These are phyloP conservation scores for Alauda arvensis DNA, from an alignment of 2,797 vertebrate genomes.

Conservation along the genomic window DNA sequence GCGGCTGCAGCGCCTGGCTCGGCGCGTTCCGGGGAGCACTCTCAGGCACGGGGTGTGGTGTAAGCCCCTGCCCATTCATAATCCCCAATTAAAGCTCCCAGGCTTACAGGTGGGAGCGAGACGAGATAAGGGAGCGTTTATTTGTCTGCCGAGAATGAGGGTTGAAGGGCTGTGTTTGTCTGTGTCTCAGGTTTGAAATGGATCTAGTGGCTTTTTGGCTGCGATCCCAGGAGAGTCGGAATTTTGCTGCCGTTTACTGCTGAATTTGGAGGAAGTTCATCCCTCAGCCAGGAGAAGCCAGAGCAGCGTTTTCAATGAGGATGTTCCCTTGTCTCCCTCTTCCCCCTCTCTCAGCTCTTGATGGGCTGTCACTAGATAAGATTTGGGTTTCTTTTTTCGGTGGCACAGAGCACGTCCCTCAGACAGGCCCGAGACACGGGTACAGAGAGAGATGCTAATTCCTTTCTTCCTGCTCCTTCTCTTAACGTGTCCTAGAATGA, in stretches of 20 bases:
- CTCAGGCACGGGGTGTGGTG: neutral
- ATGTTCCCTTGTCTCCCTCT: neutral
- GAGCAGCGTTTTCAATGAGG: neutral
- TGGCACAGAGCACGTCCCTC: neutral
- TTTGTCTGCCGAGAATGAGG: neutral
- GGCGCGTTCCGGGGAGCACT: neutral
- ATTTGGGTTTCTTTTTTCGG: neutral
- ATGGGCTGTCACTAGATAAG: conserved; percentile 13
- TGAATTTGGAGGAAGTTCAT: conserved; percentile 32
- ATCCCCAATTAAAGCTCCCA: neutral
- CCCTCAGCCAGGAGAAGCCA: neutral
- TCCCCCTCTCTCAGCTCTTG: neutral
- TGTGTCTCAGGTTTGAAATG: conserved; percentile 31
- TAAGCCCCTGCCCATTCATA: conserved; percentile 3
- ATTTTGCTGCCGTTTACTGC: conserved; percentile 27
- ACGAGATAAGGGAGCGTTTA: neutral
- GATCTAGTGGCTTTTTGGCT: conserved; percentile 47
- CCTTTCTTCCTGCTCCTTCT: neutral
- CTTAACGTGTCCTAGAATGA: neutral
- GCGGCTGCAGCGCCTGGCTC: neutral
- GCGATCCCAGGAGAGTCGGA: conserved; percentile 23
- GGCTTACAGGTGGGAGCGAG: neutral
- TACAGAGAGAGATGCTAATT: neutral
- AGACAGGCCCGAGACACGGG: neutral
- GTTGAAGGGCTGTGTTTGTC: conserved; percentile 36